phyloP scores from a whole-genome alignment of 2,888 invertebrate species.

The Hydrotaea diabolus region DNA sequence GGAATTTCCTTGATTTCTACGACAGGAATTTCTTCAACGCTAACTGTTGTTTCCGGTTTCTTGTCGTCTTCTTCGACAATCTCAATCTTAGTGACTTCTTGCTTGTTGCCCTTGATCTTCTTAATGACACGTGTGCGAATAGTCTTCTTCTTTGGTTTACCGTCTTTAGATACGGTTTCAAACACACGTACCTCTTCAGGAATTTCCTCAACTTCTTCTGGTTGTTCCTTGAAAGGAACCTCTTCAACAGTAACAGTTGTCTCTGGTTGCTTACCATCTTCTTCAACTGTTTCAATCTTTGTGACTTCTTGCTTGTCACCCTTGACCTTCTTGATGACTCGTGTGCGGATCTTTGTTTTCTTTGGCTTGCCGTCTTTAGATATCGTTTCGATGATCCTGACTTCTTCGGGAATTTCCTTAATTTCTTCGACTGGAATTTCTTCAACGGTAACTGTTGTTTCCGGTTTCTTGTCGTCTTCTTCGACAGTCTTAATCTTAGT shows the following conservation, averaged over 20 bases:
- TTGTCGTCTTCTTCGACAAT: conserved; percentile 59
- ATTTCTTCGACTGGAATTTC: conserved; percentile 37
- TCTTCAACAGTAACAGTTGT: conserved; percentile 73
- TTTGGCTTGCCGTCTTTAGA: conserved; percentile 55
- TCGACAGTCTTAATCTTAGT: conserved; percentile 57
- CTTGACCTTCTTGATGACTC: conserved; percentile 76
- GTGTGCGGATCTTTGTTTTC: conserved; percentile 76
- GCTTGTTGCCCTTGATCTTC: conserved; percentile 54
- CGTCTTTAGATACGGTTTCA: conserved; percentile 47
- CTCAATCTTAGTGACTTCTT: conserved; percentile 59
- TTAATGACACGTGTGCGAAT: conserved; percentile 60
- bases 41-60: conserved; percentile 56
- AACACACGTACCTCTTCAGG: conserved; percentile 43
- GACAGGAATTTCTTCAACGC: conserved; percentile 42
- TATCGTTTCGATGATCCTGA: not conserved
- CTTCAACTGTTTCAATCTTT: conserved; percentile 79
- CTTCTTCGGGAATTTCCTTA: conserved; percentile 37
- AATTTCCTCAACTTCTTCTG: not conserved
- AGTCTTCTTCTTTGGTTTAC: conserved; percentile 50
- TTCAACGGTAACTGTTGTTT: not conserved
- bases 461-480: conserved; percentile 56
- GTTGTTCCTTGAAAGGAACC: conserved; percentile 61
- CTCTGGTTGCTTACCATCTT: conserved; percentile 77
- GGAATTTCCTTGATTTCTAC: conserved; percentile 51
- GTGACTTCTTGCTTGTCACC: conserved; percentile 75